Conservation (phyloP, 2,888 invertebrate genomes). For the Scaptomyza reducta region DNA sequence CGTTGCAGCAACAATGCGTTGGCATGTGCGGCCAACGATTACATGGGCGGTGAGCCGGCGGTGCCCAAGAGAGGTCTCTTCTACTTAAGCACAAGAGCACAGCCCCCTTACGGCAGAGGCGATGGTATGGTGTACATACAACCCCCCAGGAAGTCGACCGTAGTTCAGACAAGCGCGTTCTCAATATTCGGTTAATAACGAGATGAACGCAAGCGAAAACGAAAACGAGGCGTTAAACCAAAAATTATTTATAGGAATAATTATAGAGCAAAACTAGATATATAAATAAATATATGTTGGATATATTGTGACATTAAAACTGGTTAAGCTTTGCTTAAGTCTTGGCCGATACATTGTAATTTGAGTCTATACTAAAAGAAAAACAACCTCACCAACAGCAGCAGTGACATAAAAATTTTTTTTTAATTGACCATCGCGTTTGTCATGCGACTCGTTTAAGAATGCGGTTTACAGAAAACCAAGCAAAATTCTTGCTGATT, state of each 20-base stretch:
- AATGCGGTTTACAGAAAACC: conserved; percentile 1
- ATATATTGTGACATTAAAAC: neutral
- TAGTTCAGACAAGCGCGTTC: conserved; percentile 49
- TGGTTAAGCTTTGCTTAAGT: neutral
- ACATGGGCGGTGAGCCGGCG: conserved; percentile 82
- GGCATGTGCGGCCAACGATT: conserved; percentile 61
- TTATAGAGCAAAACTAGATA: neutral
- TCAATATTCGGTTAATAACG: neutral
- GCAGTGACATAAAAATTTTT: neutral
- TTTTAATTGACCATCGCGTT: neutral
- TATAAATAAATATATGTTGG: neutral
- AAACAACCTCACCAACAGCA: neutral
- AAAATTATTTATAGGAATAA: conserved; percentile 25
- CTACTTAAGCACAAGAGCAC: conserved; percentile 71
- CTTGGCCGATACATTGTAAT: neutral
- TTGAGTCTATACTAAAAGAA: neutral
- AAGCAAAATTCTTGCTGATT: neutral
- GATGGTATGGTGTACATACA: conserved; percentile 66
- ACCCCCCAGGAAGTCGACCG: conserved; percentile 58
- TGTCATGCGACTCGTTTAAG: neutral
- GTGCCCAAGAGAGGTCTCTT: conserved; percentile 76
- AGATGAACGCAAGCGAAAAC: neutral
- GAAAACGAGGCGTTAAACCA: conserved; percentile 15
- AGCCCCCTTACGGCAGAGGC: conserved; percentile 69
- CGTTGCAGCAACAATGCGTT: conserved; percentile 42